These are phyloP conservation scores for Ophioninae sp. DNA, from an alignment of 2,888 invertebrate species.

Conservation along the genomic window DNA sequence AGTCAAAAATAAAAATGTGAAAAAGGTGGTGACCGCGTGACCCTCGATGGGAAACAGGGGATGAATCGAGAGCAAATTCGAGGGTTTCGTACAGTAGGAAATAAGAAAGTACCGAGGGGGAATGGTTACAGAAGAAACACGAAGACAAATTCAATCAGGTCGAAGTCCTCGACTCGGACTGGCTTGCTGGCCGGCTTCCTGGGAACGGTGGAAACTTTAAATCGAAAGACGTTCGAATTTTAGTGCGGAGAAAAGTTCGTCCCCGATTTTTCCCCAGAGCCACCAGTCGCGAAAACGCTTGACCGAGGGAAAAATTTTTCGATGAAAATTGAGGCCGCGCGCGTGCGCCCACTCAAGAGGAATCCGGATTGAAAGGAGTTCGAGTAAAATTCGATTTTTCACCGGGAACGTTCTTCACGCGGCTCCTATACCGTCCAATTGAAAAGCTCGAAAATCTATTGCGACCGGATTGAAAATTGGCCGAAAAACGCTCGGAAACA, in stretches of 20 bases:
- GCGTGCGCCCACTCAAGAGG: conserved; percentile 9
- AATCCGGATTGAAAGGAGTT: conserved; percentile 44
- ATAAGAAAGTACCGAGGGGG: conserved; percentile 4
- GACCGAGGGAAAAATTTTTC: conserved; percentile 43
- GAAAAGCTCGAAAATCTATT: conserved; percentile 27
- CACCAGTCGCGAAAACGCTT: conserved; percentile 41
- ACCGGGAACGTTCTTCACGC: conserved; percentile 39
- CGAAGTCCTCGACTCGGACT: conserved; percentile 59
- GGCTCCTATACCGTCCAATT: conserved; percentile 31
- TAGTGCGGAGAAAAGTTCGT: conserved; percentile 14
- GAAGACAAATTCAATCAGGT: conserved; percentile 62
- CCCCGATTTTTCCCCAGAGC: conserved; percentile 32
- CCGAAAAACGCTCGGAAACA: background rate
- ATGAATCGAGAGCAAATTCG: background rate
- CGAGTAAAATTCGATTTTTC: conserved; percentile 43
- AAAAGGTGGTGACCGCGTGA: background rate
- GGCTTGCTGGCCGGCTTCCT: conserved; percentile 38
- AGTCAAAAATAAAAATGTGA: background rate
- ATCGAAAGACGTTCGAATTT: conserved; percentile 55
- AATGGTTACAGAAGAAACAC: conserved; percentile 47
- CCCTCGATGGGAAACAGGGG: background rate
- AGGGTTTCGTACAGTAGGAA: background rate
- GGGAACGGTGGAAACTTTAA: conserved; percentile 44
- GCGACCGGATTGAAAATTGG: conserved; percentile 22
- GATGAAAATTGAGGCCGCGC: background rate